Evolutionary conservation across 2,113 vertebrate genomes (phyloP), one percentile per base, ranked within the genome.

Genomic region (Acrocephalus kingi): DNA sequence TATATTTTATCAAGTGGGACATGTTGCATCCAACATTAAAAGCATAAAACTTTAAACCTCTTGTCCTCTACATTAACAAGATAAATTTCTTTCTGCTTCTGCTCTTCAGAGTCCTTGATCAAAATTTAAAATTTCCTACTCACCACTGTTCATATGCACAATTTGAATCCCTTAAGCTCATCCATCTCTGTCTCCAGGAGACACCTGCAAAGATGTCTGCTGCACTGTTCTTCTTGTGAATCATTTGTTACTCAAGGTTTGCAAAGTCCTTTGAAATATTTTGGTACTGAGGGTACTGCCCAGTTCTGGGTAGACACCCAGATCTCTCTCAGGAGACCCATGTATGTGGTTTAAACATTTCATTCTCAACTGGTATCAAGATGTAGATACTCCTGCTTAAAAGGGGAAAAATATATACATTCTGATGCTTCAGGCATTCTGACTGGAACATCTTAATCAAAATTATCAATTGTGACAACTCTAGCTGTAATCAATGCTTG

Each of bases 281-380:
- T 84, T 17, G 63, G 20, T 58, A 51, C 4, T 54, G 31, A 49
- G 30, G 31, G 18, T 28, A 63, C 37, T 13, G 41, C 9, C 39
- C 52, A 51, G 17, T 13, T 52, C 17, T 52, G 64, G 22, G 27
- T 4, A 27, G 27, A 66, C 8, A 87, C 6, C 2, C 15, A 56
- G 28, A 52, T 39, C 16, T 56, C 27, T 10, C 72, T 52, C 33
- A 45, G 30, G 15, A 61, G 4, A 41, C 13, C 19, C 8, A 31
- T 0, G 0, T 7, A 11, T 9, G 55, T 1, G 2, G 15, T n/a
- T 69, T 37, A 73, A 77, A 74, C 27, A 35, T 35, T 61, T 15
- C 49, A 27, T 12, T 78, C 55, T 64, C 51, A 58, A 14, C 11
- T 54, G 6, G 27, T 6, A 49, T 28, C 13, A 66, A 49, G 46